phyloP scores from a whole-genome alignment of 2,113 vertebrate genomes.

The Phrynosoma platyrhinos region DNA sequence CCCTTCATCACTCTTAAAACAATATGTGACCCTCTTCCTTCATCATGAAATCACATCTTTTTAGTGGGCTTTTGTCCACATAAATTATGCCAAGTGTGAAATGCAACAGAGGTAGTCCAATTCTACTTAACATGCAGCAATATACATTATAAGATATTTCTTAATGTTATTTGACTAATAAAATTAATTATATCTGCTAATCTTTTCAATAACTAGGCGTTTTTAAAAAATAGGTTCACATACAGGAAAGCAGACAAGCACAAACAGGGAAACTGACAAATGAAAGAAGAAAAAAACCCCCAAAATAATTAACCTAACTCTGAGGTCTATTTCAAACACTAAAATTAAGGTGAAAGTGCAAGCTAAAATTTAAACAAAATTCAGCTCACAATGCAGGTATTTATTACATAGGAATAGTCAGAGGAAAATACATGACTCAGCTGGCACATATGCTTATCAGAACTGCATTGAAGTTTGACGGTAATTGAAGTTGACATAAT shows the following conservation, averaged over 20 bases:
- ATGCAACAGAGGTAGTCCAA: background rate
- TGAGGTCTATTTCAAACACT: background rate
- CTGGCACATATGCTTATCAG: background rate
- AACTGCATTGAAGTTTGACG: background rate
- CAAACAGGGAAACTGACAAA: background rate
- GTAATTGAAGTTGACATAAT: no score
- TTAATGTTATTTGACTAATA: background rate
- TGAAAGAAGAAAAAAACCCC: background rate
- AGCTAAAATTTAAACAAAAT: background rate
- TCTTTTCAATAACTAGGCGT: background rate
- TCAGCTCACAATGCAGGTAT: background rate
- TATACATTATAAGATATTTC: background rate
- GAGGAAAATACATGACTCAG: no score
- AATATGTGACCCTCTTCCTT: background rate
- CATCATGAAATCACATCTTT: background rate
- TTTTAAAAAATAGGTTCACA: background rate
- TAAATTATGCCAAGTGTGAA: background rate
- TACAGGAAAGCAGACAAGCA: background rate
- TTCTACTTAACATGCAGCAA: background rate
- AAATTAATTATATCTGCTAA: background rate
- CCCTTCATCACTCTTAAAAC: background rate
- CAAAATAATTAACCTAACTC: background rate
- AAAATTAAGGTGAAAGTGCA: background rate
- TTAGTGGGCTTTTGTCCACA: background rate
- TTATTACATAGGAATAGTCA: background rate